Evolutionary conservation across 2,888 invertebrate genomes (phyloP).

Genomic region (Ophonus ardosiacus): DNA sequence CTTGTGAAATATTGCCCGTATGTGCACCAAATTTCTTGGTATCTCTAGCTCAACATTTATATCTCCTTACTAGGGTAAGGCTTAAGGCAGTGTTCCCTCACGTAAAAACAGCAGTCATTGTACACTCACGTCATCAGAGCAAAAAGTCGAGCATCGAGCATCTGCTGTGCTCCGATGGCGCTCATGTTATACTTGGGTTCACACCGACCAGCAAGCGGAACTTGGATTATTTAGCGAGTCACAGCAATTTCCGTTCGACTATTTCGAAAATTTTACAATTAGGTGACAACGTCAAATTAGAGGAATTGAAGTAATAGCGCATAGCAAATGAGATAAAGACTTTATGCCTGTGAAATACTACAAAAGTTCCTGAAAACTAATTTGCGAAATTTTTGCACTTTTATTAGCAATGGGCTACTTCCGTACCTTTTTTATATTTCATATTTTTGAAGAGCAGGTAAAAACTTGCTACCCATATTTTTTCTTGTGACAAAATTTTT

Average conservation of each 20-base stretch:
- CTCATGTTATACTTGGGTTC: neutral
- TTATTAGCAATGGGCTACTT: too few relatives aligned
- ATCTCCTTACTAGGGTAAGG: slow-evolving; percentile 8
- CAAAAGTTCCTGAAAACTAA: neutral
- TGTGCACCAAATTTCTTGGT: neutral
- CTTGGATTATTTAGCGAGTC: slow-evolving; percentile 26
- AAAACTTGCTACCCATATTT: too few relatives aligned
- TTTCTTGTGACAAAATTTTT: too few relatives aligned
- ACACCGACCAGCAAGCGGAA: slow-evolving; percentile 13
- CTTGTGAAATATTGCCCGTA: neutral
- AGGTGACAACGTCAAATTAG: slow-evolving; percentile 17
- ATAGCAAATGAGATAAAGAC: slow-evolving; percentile 1
- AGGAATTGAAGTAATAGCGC: slow-evolving; percentile 26
- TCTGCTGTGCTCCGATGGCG: slow-evolving; percentile 31
- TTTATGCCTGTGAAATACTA: neutral
- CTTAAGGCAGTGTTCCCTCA: neutral
- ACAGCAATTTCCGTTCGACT: slow-evolving; percentile 11
- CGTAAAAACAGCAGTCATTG: slow-evolving; percentile 27
- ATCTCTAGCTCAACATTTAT: neutral
- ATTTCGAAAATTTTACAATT: slow-evolving; percentile 33
- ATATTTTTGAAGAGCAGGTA: too few relatives aligned
- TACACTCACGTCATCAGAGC: slow-evolving; percentile 23
- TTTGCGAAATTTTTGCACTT: too few relatives aligned
- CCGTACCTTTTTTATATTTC: too few relatives aligned
- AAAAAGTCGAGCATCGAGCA: slow-evolving; percentile 41